Evolutionary conservation across 2,113 vertebrate genomes (phyloP), one percentile per base, ranked within the genome.

Genomic region (Ictalurus furcatus): DNA sequence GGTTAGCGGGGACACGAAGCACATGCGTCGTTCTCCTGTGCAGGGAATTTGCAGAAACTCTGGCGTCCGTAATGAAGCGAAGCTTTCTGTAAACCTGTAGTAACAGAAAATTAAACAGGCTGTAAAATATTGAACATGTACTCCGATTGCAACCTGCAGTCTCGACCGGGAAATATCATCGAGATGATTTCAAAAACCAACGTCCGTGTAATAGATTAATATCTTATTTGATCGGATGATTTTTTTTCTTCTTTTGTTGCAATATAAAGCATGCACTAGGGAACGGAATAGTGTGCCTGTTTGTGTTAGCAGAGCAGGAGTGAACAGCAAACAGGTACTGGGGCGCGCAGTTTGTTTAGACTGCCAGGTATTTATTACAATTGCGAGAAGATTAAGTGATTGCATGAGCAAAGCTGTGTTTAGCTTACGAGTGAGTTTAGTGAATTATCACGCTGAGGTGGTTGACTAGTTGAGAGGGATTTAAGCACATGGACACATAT

Each of bases 1-100:
- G 98, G 98, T 99, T 97, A 99, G 97, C 95, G 95, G 96, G 97
- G 96, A 97, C 96, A 96, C 96, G 94, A 97, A 17, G 96, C 97
- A 97, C 96, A 97, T 93, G 93, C 94, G 95, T 94, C 92, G 94
- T 71, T 93, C 94, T 95, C 93, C 92, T 90, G 91, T 92, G 93
- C 92, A 91, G 81, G 74, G 74, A 90, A 86, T 78, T 73, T 71
- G 63, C 28, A 71, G 16, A 71, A 85, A 76, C 54, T 61, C 52
- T n/a, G 71, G 37, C 63, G 52, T 58, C 52, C 2, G 5, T 30
- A 85, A 85, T 71, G n/a, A 81, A 76, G 52, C 54, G 14, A 37
- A 61, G 69, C 80, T 89, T 78, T 83, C 25, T 63, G 28, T 82
- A 76, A 76, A 84, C 17, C 52, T 88, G 69, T 25, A 63, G 40